phyloP scores from a whole-genome alignment of 2,888 invertebrate species.

The Rhingia campestris region DNA sequence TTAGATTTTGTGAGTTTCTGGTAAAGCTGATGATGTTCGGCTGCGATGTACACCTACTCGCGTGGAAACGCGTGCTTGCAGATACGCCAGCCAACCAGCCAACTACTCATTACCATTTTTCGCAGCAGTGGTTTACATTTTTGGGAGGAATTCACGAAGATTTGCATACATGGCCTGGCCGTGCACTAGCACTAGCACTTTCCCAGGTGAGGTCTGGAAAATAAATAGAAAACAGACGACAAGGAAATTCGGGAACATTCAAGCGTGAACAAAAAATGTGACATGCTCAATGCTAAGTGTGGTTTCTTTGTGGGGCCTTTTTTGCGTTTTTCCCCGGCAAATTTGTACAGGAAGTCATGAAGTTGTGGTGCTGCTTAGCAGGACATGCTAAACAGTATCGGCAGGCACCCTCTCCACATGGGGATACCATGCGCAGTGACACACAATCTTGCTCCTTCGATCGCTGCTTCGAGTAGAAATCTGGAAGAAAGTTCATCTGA shows the following conservation, averaged over 20 bases:
- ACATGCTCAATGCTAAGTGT: constrained; percentile 65
- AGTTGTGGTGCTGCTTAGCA: constrained; percentile 52
- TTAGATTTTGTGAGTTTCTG: constrained; percentile 61
- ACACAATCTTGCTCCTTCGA: constrained; percentile 48
- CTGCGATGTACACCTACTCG: constrained; percentile 72
- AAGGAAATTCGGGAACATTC: constrained; percentile 70
- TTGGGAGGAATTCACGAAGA: constrained; percentile 72
- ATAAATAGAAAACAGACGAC: not conserved
- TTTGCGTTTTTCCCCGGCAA: constrained; percentile 37
- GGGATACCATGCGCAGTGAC: constrained; percentile 1
- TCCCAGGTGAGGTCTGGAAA: constrained; percentile 59
- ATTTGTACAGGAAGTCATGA: constrained; percentile 75
- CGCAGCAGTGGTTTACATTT: constrained; percentile 72
- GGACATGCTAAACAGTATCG: constrained; percentile 68
- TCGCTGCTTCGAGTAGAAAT: constrained; percentile 33
- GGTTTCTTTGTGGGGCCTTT: constrained; percentile 29
- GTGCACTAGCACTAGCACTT: constrained; percentile 54
- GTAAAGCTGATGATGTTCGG: constrained; percentile 66
- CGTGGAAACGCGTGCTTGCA: constrained; percentile 74
- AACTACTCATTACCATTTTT: constrained; percentile 73
- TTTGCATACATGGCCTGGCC: constrained; percentile 68
- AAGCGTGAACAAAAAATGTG: constrained; percentile 75
- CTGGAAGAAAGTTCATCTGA: constrained; percentile 69
- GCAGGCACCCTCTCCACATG: constrained; percentile 34
- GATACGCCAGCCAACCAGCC: constrained; percentile 49